Base-by-base conservation (phyloP, 2,113 vertebrate genomes). In the Phoenicopterus ruber region DNA sequence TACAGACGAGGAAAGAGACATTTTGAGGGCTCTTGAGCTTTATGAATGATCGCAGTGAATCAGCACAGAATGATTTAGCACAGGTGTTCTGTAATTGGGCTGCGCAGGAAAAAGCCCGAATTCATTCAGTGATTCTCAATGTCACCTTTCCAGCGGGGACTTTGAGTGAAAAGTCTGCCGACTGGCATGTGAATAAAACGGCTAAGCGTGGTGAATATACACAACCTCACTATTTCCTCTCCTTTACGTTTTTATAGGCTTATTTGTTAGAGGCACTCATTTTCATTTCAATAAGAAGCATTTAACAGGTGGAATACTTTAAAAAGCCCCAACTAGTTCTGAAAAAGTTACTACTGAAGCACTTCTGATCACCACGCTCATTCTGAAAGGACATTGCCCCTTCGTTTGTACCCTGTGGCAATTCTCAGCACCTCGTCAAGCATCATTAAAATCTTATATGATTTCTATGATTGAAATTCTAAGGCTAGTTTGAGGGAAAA, bases 31-130 rank as follows among this genome's bases (percentile, higher is more conserved):
- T 77, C 97, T 97, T 96, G 88, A 98, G 78, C 72, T 70, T 96
- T 94, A 91, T 95, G 88, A 95, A 94, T 96, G 95, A 94, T 94
- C 81, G 8, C 31, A 92, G 66, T 93, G 88, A 96, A 96, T 97
- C 96, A 96, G 86, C n/a, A 92, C 26, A 77, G 86, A 82, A 10
- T 81, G 74, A 78, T 88, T 85, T 96, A 59, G 28, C 61, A 71
- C 95, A 98, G 97, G 94, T 96, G 96, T 94, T 96, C 44, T 78
- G 59, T 73, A 95, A 96, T 92, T 94, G 61, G 85, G 50, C 59
- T 84, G 34, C 55, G 55, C 28, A 61, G 76, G 29, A 80, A 91
- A 93, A 94, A 88, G 46, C 62, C 34, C 1, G 29, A 49, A 58
- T 96, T 90, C 78, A 84, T 86, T 93, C 62, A 77, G 8, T 3